Percentiles rank a stretch among this genome's conserved stretches.
phyloP scores from a whole-genome alignment of 2,797 vertebrate genomes.

The Tokudaia muenninki region DNA sequence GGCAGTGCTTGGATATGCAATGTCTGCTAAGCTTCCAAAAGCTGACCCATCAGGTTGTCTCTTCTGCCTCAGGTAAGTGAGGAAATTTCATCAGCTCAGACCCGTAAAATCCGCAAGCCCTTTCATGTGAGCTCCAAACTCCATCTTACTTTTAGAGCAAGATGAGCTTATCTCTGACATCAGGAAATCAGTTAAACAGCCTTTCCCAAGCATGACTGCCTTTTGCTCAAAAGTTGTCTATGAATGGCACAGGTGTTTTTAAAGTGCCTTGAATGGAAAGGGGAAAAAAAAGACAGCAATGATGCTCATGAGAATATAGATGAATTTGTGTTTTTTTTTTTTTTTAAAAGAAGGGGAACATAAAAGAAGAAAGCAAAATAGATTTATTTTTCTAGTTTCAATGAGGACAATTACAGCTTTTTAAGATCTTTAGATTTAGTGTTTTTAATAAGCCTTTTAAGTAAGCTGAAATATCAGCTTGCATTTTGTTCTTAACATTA shows the following conservation, averaged over 20 bases:
- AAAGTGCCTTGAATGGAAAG: conserved; percentile 83
- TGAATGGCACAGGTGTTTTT: conserved; percentile 90
- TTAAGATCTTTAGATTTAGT: conserved; percentile 83
- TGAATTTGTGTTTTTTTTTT: conserved; percentile 80
- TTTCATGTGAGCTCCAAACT: conserved; percentile 75
- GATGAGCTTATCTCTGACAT: conserved; percentile 79
- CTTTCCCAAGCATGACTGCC: conserved; percentile 80
- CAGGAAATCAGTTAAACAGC: conserved; percentile 79
- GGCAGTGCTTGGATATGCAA: conserved; percentile 77
- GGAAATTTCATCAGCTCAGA: conserved; percentile 79
- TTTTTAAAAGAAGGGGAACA: conserved; percentile 75
- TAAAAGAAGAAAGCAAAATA: conserved; percentile 81
- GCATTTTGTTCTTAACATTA: conserved; percentile 82
- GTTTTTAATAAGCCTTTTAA: conserved; percentile 83
- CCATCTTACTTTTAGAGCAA: conserved; percentile 73
- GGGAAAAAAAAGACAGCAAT: conserved; percentile 58
- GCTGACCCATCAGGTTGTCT: conserved; percentile 81
- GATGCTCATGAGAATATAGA: conserved; percentile 73
- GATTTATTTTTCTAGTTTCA: conserved; percentile 85
- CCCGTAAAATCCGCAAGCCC: conserved; percentile 76
- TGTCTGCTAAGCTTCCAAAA: conserved; percentile 72
- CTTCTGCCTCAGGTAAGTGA: conserved; percentile 82
- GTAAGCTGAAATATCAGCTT: conserved; percentile 83
- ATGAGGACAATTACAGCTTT: conserved; percentile 84
- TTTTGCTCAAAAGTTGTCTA: conserved; percentile 86